Conservation (phyloP, 2,797 vertebrate species). For the Acanthurus tractus region DNA sequence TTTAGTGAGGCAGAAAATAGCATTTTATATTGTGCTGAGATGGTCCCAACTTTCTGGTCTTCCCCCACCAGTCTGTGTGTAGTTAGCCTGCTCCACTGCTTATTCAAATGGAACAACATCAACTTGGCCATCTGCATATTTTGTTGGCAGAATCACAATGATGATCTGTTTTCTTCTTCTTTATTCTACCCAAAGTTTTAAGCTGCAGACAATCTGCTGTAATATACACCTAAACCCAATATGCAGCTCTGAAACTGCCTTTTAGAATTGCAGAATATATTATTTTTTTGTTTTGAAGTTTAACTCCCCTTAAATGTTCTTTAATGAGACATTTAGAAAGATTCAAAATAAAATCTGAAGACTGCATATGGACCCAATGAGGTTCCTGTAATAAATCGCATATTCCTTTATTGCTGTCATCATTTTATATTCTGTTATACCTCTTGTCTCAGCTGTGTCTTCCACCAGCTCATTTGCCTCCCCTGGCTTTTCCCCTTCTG, state of each 20-base stretch:
- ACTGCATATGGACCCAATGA: background rate
- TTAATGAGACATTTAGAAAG: background rate
- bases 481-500: slow-evolving; percentile 50
- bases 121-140: slow-evolving; percentile 54
- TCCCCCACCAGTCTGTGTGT: slow-evolving; percentile 21
- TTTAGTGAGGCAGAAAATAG: slow-evolving; percentile 22
- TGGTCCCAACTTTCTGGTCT: slow-evolving; percentile 32
- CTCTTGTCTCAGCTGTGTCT: slow-evolving; percentile 53
- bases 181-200: slow-evolving; percentile 47
- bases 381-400: background rate
- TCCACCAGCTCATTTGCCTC: slow-evolving; percentile 67
- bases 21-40: slow-evolving; percentile 17
- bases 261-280: slow-evolving; percentile 8
- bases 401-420: background rate
- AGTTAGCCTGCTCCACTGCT: slow-evolving; percentile 36
- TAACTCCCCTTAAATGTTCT: background rate
- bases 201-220: slow-evolving; percentile 45
- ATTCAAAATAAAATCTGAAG: background rate
- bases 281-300: background rate
- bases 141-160: slow-evolving; percentile 38
- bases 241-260: slow-evolving; percentile 22
- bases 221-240: slow-evolving; percentile 8
- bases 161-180: slow-evolving; percentile 39
- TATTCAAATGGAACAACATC: slow-evolving; percentile 49
- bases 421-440: slow-evolving; percentile 46